These are phyloP conservation scores for Takifugu bimaculatus DNA, from an alignment of 2,113 vertebrate genomes.

Conservation along the genomic window DNA sequence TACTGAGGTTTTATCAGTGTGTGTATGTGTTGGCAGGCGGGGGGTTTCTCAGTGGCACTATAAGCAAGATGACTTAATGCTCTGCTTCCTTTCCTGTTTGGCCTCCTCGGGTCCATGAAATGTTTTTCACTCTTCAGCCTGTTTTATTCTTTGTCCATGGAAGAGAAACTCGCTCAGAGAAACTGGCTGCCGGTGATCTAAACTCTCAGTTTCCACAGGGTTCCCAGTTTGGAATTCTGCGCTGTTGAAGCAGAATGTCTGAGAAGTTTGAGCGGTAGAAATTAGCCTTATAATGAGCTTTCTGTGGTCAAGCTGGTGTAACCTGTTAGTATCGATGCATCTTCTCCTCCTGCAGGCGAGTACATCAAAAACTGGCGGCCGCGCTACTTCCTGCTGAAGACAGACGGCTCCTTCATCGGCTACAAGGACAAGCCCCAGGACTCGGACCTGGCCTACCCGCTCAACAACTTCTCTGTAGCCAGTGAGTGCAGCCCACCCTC, in stretches of 20 bases:
- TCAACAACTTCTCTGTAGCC: constrained; percentile 99
- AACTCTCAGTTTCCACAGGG: constrained; percentile 7
- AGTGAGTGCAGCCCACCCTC: constrained; percentile 72
- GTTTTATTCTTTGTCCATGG: constrained; percentile 19
- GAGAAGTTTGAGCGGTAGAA: too few species aligned
- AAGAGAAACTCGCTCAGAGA: not conserved
- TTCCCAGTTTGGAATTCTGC: not conserved
- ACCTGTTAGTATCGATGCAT: not conserved
- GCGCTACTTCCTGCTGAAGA: constrained; percentile 94
- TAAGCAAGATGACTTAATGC: constrained; percentile 60
- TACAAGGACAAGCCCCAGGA: constrained; percentile 99
- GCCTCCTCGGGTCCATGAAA: constrained; percentile 45
- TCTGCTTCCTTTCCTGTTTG: constrained; percentile 56
- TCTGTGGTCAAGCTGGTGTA: not conserved
- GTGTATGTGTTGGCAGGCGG: constrained; percentile 6
- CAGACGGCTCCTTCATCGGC: constrained; percentile 95
- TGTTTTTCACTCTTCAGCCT: constrained; percentile 47
- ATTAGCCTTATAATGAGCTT: not conserved
- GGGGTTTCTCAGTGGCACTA: constrained; percentile 52
- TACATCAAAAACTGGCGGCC: constrained; percentile 99
- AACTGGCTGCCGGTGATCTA: not conserved
- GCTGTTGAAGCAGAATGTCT: too few species aligned
- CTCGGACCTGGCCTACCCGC: constrained; percentile 93
- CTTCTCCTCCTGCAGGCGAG: constrained; percentile 77
- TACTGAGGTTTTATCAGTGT: constrained; percentile 9